Percentiles rank a stretch among this genome's conserved stretches.
Evolutionary conservation across 2,797 vertebrate species (phyloP).

Genomic region (Otolemur crassicaudatus): DNA sequence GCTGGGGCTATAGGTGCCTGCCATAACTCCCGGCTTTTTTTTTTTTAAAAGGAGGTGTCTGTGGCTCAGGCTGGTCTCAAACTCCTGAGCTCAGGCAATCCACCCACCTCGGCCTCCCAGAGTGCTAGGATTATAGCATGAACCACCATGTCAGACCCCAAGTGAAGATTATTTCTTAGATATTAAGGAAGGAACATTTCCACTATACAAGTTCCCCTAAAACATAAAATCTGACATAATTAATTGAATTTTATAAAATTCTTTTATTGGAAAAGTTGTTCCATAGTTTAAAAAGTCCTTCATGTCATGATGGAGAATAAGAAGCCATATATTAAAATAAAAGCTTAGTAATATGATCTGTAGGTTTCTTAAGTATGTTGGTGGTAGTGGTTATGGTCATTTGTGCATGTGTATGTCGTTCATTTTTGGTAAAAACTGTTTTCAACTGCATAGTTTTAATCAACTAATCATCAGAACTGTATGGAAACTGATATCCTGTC

Average conservation of each 20-base stretch:
- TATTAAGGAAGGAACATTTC: conserved; percentile 31
- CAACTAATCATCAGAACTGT: background rate
- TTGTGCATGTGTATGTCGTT: background rate
- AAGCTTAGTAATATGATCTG: conserved; percentile 28
- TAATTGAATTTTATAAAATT: conserved; percentile 42
- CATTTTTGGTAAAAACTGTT: conserved; percentile 24
- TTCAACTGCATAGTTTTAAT: conserved; percentile 54
- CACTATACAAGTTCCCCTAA: background rate
- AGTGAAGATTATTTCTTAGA: background rate
- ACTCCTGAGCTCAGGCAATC: too few relatives aligned
- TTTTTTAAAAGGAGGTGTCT: too few relatives aligned
- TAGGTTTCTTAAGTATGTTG: conserved; percentile 2
- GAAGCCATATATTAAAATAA: conserved; percentile 23
- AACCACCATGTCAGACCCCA: too few relatives aligned
- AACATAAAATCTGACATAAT: conserved; percentile 43
- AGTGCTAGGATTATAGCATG: too few relatives aligned
- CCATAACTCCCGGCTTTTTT: too few relatives aligned
- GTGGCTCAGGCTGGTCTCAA: too few relatives aligned
- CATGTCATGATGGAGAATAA: background rate
- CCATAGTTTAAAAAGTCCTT: conserved; percentile 27
- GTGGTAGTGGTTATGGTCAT: background rate
- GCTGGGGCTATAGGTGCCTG: too few relatives aligned
- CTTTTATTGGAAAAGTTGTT: conserved; percentile 22
- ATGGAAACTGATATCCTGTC: background rate
- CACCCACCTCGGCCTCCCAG: too few relatives aligned